Evolutionary conservation across 2,797 vertebrate genomes (phyloP).

Genomic region (Nyctalus aviator): DNA sequence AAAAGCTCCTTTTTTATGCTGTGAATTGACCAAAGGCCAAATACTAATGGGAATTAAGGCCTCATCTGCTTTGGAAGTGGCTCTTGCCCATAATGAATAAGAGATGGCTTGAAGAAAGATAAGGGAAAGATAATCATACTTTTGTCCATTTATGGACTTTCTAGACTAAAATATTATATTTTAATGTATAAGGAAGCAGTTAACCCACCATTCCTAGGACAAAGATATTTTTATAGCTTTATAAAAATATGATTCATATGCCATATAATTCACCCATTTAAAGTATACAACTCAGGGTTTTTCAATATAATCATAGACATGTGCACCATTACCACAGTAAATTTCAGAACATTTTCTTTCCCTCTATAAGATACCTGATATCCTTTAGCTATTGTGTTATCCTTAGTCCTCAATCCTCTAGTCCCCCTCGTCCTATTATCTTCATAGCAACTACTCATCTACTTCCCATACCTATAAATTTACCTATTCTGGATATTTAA

Average conservation of each 20-base stretch:
- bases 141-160: slow-evolving; percentile 64
- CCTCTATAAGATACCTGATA: neutral
- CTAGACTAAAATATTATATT: slow-evolving; percentile 44
- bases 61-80: slow-evolving; percentile 67
- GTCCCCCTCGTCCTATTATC: neutral
- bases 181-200: slow-evolving; percentile 52
- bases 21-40: slow-evolving; percentile 66
- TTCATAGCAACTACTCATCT: neutral
- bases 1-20: slow-evolving; percentile 66
- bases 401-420: neutral
- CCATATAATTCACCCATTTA: slow-evolving; percentile 26
- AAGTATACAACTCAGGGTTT: slow-evolving; percentile 8
- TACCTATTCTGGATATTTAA: neutral
- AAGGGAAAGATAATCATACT: slow-evolving; percentile 55
- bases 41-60: slow-evolving; percentile 68
- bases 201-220: slow-evolving; percentile 38
- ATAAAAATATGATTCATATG: slow-evolving; percentile 35
- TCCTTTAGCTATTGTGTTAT: neutral
- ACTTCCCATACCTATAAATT: neutral
- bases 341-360: slow-evolving; percentile 36
- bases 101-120: slow-evolving; percentile 55
- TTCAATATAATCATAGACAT: slow-evolving; percentile 13
- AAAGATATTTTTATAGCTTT: slow-evolving; percentile 36
- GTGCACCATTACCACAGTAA: neutral
- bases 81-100: slow-evolving; percentile 64